A percentile compares a stretch with the other conserved stretches of the same genome.
phyloP scores from a whole-genome alignment of 2,797 vertebrate species.

The Lutjanus campechanus region DNA sequence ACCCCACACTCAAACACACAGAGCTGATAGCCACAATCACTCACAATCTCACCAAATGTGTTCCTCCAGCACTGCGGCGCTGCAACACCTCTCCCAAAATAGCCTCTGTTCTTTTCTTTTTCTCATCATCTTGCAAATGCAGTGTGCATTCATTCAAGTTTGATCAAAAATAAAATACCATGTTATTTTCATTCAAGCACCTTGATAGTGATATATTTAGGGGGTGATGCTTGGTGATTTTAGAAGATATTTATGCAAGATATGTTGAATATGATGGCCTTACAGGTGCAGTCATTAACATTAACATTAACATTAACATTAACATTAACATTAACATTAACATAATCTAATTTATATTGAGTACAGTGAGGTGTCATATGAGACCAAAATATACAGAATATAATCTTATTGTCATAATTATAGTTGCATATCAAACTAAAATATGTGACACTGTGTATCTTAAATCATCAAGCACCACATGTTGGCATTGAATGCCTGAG shows the following conservation, averaged over 20 bases:
- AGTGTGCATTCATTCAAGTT: constrained; percentile 28
- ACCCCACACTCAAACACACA: constrained; percentile 15
- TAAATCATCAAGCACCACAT: too few species aligned
- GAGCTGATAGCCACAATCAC: constrained; percentile 34
- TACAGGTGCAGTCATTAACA: background rate
- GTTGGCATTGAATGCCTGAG: too few species aligned
- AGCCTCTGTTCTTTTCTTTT: constrained; percentile 31
- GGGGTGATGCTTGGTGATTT: background rate
- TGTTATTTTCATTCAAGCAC: too few species aligned
- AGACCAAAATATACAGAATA: too few species aligned
- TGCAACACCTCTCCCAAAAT: constrained; percentile 63
- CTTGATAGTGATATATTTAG: background rate
- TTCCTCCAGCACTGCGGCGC: constrained; percentile 53
- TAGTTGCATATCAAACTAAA: background rate
- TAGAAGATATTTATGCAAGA: background rate
- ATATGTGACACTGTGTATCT: background rate
- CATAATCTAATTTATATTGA: background rate
- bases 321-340: too few species aligned
- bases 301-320: too few species aligned
- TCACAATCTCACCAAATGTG: constrained; percentile 47
- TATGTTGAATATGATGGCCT: background rate
- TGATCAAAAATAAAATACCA: background rate
- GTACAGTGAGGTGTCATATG: too few species aligned
- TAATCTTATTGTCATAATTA: background rate
- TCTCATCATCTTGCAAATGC: constrained; percentile 33